Evolutionary conservation across 2,797 vertebrate species (phyloP).

Genomic region (Rallus crepitans): DNA sequence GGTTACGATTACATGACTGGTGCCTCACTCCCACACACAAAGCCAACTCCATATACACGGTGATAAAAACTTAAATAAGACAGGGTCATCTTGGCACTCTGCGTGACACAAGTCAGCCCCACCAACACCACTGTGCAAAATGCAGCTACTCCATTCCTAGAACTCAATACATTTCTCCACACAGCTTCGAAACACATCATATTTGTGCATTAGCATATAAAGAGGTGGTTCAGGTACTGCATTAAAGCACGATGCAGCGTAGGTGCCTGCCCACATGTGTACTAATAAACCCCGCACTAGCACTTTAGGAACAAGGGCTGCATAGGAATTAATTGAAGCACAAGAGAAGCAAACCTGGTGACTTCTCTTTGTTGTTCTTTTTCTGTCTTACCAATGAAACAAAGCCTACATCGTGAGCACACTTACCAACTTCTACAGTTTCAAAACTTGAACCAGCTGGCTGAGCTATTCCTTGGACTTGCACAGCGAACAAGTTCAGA

Average conservation of each 20-base stretch:
- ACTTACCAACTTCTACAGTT: background rate
- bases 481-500: background rate
- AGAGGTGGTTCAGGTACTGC: background rate
- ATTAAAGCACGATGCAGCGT: slow-evolving; percentile 14
- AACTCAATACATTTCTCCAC: background rate
- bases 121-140: background rate
- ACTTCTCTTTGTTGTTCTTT: background rate
- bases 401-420: background rate
- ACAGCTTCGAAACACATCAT: background rate
- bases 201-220: slow-evolving; percentile 12
- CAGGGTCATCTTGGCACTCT: background rate
- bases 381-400: background rate
- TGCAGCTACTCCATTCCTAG: background rate
- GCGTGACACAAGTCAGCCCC: background rate
- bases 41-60: background rate
- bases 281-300: slow-evolving; percentile 9
- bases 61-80: background rate
- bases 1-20: background rate
- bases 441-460: background rate
- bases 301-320: background rate
- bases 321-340: slow-evolving; percentile 27
- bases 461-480: background rate
- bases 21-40: background rate
- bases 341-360: background rate
- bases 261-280: slow-evolving; percentile 66